These are phyloP conservation scores for Thaumetopoea pityocampa DNA, from an alignment of 1,140 invertebrate species.

Conservation along the genomic window DNA sequence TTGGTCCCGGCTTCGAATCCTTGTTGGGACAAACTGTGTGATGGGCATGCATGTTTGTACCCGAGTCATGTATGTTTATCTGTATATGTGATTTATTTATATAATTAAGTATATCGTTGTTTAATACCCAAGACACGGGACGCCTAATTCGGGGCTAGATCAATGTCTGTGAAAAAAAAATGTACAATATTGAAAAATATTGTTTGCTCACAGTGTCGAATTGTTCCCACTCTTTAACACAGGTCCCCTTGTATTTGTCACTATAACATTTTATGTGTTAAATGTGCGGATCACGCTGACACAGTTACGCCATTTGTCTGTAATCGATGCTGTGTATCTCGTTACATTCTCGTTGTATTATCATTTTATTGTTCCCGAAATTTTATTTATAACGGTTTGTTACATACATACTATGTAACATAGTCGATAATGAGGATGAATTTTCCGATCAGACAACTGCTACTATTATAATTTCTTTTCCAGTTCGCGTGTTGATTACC, in stretches of 20 bases:
- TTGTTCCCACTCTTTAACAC: no score
- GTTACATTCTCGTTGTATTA: constrained; percentile 6
- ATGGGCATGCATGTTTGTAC: no score
- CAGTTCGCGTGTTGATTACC: neutral
- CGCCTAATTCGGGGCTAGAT: no score
- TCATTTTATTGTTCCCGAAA: constrained; percentile 9
- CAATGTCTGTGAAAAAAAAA: no score
- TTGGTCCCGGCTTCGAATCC: no score
- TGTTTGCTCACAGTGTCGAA: no score
- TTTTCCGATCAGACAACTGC: neutral
- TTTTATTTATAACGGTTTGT: constrained; percentile 6
- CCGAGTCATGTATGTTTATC: no score
- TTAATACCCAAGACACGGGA: no score
- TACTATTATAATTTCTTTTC: neutral
- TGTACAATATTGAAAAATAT: no score
- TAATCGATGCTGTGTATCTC: constrained; percentile 3
- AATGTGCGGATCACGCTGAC: constrained; percentile 4
- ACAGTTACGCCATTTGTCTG: constrained; percentile 11
- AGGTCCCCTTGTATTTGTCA: constrained; percentile 3
- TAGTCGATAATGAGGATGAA: constrained; percentile 4
- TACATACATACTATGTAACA: constrained; percentile 6
- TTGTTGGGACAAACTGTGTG: no score
- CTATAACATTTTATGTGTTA: constrained; percentile 2
- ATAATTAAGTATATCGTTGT: no score
- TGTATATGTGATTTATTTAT: no score